Evolutionary conservation across 2,888 invertebrate species (phyloP).

Genomic region (Eremobia ochroleuca): DNA sequence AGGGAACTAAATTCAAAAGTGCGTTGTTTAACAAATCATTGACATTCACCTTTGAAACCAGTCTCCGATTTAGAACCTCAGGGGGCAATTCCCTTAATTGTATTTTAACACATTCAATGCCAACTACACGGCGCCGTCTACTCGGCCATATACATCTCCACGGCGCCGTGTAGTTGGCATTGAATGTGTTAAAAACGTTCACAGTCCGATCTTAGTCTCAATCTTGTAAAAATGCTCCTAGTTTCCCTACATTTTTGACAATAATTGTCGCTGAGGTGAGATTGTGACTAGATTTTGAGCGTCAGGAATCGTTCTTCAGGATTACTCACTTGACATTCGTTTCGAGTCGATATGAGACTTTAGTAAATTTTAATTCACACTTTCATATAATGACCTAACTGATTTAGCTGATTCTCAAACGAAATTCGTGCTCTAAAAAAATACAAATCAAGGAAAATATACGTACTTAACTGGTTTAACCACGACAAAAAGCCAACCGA

Average conservation of each 20-base stretch:
- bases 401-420: background rate
- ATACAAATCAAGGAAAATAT: background rate
- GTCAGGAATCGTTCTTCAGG: background rate
- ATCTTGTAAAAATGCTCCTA: no score
- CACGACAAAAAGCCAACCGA: background rate
- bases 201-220: background rate
- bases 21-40: slow-evolving; percentile 5
- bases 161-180: no score
- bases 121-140: no score
- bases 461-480: no score
- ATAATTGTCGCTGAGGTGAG: no score
- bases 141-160: no score
- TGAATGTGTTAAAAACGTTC: background rate
- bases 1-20: slow-evolving; percentile 23
- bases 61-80: background rate
- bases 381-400: no score
- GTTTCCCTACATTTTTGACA: background rate
- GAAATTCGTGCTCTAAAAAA: background rate
- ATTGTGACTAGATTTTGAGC: no score
- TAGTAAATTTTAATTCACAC: background rate
- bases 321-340: background rate
- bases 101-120: no score
- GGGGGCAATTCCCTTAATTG: background rate
- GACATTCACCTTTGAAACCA: background rate
- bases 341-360: background rate